Evolutionary conservation across 2,113 vertebrate species (phyloP), one percentile per base, ranked within the genome.

Genomic region (Bos indicus): DNA sequence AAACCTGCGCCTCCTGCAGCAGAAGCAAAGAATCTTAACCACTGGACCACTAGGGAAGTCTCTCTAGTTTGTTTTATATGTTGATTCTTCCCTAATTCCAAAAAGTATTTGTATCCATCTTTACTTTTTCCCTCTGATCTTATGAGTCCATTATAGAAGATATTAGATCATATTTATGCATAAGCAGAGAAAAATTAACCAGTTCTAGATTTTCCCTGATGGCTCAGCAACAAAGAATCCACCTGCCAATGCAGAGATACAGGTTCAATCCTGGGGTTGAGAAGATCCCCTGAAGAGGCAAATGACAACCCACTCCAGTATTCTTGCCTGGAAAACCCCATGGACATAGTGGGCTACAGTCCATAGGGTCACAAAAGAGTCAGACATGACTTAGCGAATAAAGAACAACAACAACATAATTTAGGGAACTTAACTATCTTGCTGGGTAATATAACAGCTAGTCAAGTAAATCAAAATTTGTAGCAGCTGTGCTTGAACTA

Each of bases 381-480:
- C 6, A 0, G 36, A 43, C 36, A 26, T 13, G 12, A 77, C 71
- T 77, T 43, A 43, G 3, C 7, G 1, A 43, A 77, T 77, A 77
- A 77, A 74, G 36, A 43, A 43, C 71, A 23, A 36, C 64, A 74
- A 74, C 64, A 74, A 77, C 74, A 80, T 90, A 83, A 87, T n/a
- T 92, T 54, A 89, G 74, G 60, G n/a, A 84, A 56, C 48, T 56
- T 11, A 77, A 43, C 54, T 6, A 90, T 56, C 43, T 90, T 78
- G 48, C 57, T 78, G 14, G 7, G n/a, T 78, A 36, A 86, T 28
- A 48, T 90, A 83, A 46, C 88, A 94, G 23, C 56, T 80, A 84
- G 46, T 28, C 71, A 94, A 92, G 77, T 74, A 94, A 96, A 95
- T 92, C 30, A 82, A 59, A 93, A 52, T 84, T 84, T 81, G 25